Evolutionary conservation across 2,797 vertebrate species (phyloP), one percentile per base, ranked within the genome.

Genomic region (Channallabes apus): DNA sequence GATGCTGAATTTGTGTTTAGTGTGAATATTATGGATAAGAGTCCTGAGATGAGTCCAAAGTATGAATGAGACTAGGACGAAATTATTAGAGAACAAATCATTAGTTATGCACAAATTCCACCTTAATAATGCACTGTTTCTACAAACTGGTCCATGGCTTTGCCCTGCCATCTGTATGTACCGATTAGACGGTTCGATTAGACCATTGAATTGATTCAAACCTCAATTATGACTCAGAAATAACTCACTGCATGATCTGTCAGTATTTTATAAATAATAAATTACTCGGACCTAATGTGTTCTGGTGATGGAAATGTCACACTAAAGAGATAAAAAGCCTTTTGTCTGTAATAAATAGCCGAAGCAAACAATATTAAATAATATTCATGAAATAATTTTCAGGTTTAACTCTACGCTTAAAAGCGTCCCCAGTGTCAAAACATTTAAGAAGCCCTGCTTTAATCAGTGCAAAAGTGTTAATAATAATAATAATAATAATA

Each of bases 211-310:
- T 69, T 69, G 67, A 69, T 38, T 20, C 17, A 69, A 11, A 69
- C 3, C 32, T 69, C 32, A 69, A 9, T 24, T 6, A 11, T 12
- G 9, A 59, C 17, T 59, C 15, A 18, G 17, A 65, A 65, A 68
- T 68, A 68, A 67, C 15, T 67, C 15, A 22, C 8, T 22, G 20
- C 35, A 71, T 35, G n/a, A 20, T 69, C 67, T 41, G 68, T 73
- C 71, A 73, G n/a, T 17, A n/a, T 8, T 73, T 27, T 27, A 54
- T 8, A 75, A 75, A 75, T 54, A 75, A 75, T 76, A 56, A 18
- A 56, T 76, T 29, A 17, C 24, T 27, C 17, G 1, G 24, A 27
- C 46, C 3, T 18, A 75, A 56, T 29, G 15, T 75, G 41, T 46
- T 46, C 69, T 14, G 22, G 18, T 24, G 11, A n/a, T 73, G 14